Conservation (phyloP, 35 echinoderm and acorn worm species). For the Lytechinus variegatus region DNA sequence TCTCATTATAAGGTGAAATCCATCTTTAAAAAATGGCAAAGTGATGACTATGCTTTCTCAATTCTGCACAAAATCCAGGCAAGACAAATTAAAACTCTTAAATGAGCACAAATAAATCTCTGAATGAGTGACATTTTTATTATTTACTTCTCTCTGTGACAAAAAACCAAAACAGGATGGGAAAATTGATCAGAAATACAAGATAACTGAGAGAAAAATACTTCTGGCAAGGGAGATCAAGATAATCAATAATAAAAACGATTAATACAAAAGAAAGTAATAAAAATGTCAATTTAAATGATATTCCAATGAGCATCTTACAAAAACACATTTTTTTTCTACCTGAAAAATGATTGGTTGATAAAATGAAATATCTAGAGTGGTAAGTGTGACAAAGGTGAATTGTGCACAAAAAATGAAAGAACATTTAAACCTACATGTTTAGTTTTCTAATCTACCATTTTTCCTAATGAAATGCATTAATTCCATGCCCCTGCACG, state of each 20-base stretch:
- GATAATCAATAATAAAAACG: background rate
- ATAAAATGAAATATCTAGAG: background rate
- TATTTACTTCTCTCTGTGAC: background rate
- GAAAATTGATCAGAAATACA: slow-evolving; percentile 9
- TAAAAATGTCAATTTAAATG: background rate
- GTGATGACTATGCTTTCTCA: too few species aligned
- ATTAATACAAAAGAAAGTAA: background rate
- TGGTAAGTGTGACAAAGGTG: background rate
- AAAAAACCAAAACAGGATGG: background rate
- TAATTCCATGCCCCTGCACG: background rate
- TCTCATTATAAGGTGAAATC: too few species aligned
- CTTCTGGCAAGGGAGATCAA: background rate
- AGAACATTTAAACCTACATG: background rate
- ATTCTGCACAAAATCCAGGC: too few species aligned
- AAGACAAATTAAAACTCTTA: background rate
- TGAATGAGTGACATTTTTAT: slow-evolving; percentile 33
- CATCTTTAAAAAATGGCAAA: too few species aligned
- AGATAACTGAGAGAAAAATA: background rate
- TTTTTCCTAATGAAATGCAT: background rate
- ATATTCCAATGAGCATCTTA: background rate
- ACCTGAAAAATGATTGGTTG: background rate
- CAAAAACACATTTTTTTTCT: background rate
- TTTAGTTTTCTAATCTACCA: background rate
- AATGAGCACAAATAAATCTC: background rate
- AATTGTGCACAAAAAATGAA: background rate